Evolutionary conservation across 2,113 vertebrate species (phyloP).

Genomic region (Anser cygnoides): DNA sequence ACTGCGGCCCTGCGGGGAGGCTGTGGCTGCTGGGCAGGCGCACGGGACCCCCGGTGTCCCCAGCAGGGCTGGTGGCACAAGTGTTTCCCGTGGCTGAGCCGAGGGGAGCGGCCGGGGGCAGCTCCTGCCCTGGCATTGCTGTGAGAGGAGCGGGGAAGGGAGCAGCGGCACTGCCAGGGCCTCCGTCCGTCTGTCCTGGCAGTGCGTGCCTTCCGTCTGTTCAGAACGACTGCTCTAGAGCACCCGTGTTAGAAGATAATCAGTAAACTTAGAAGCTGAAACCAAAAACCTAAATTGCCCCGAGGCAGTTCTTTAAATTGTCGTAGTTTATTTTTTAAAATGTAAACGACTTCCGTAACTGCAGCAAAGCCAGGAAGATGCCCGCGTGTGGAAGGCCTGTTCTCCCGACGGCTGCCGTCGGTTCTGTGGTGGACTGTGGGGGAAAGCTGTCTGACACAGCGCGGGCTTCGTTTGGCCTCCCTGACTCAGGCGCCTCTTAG

Average conservation of each 20-base stretch:
- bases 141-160: too few relatives aligned
- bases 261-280: neutral
- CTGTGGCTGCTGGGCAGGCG: too few relatives aligned
- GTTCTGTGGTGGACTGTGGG: too few relatives aligned
- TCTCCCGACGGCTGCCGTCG: neutral
- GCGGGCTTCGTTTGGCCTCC: fast-evolving
- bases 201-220: fast-evolving
- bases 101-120: too few relatives aligned
- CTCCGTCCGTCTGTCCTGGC: too few relatives aligned
- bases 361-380: neutral
- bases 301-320: neutral
- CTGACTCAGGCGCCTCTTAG: neutral
- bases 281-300: neutral
- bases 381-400: neutral
- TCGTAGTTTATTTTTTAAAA: neutral
- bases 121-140: too few relatives aligned
- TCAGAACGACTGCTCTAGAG: neutral
- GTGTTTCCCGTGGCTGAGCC: neutral
- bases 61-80: neutral
- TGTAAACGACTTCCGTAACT: neutral
- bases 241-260: neutral
- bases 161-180: neutral
- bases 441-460: too few relatives aligned
- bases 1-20: too few relatives aligned
- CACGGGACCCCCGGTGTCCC: neutral